Percentiles rank a stretch among this genome's conserved stretches.
Conservation (phyloP, 2,113 vertebrate species). For the human (Homo sapiens) region DNA sequence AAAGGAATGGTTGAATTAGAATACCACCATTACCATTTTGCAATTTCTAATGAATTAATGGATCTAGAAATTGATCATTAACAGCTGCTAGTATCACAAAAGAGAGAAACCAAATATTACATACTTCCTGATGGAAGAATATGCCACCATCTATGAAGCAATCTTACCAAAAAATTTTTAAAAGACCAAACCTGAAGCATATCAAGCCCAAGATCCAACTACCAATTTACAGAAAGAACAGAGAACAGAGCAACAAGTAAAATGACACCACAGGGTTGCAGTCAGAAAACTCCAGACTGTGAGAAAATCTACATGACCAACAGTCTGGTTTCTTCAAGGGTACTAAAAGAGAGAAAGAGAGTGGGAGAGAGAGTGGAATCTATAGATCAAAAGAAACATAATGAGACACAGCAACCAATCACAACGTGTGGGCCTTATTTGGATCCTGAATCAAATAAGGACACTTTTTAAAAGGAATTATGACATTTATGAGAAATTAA, state of each 20-base stretch:
- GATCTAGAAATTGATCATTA: background rate
- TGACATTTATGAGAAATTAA: background rate
- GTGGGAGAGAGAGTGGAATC: background rate
- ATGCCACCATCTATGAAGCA: background rate
- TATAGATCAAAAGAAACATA: background rate
- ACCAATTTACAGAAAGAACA: background rate
- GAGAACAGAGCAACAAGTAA: background rate
- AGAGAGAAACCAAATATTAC: background rate
- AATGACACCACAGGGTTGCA: background rate
- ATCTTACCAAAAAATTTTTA: background rate
- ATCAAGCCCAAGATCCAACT: background rate
- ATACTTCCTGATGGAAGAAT: background rate
- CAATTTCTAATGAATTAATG: background rate
- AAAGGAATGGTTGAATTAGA: background rate
- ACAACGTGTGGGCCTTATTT: background rate
- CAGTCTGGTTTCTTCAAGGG: background rate
- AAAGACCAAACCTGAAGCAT: background rate
- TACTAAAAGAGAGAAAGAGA: background rate
- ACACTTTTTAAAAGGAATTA: background rate
- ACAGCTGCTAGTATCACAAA: background rate
- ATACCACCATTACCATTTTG: background rate
- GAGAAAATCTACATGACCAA: background rate
- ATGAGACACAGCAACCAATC: background rate
- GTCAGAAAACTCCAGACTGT: background rate
- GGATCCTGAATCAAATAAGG: background rate